Percentiles rank a stretch among this genome's conserved stretches.
Evolutionary conservation across 2,797 vertebrate genomes (phyloP).

Genomic region (Acropternis orthonyx): DNA sequence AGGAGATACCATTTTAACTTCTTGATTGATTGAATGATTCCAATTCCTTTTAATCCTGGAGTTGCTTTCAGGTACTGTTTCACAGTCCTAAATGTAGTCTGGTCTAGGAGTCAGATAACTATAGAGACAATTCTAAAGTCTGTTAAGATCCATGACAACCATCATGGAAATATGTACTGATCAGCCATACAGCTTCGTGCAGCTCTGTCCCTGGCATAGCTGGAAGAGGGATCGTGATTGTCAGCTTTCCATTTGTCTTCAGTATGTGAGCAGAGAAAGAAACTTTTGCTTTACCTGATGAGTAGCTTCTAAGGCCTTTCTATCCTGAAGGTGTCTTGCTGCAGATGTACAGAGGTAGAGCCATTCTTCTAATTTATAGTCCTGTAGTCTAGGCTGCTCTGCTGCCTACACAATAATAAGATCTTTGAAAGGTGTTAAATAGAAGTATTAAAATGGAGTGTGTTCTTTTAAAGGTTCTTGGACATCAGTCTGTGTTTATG

Average conservation of each 20-base stretch:
- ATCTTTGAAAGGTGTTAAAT: background rate
- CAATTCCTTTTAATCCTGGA: background rate
- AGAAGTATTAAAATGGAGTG: background rate
- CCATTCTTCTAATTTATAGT: background rate
- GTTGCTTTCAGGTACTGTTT: background rate
- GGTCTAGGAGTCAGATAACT: background rate
- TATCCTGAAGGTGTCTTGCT: background rate
- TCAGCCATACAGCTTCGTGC: background rate
- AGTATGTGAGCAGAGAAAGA: background rate
- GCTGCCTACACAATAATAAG: background rate
- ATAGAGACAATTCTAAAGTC: background rate
- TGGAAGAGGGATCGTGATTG: background rate
- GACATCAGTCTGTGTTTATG: slow-evolving; percentile 98
- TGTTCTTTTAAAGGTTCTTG: slow-evolving; percentile 82
- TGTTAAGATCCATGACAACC: background rate
- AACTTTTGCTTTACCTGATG: background rate
- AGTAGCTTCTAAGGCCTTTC: background rate
- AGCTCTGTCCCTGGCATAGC: background rate
- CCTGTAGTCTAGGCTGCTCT: accelerated
- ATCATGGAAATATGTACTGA: background rate
- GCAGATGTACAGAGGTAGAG: background rate
- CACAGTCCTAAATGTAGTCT: background rate
- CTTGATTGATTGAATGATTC: background rate
- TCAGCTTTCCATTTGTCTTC: background rate
- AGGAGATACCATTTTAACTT: background rate